phyloP scores from a whole-genome alignment of 2,888 invertebrate species.

The Stenodera caucasica region DNA sequence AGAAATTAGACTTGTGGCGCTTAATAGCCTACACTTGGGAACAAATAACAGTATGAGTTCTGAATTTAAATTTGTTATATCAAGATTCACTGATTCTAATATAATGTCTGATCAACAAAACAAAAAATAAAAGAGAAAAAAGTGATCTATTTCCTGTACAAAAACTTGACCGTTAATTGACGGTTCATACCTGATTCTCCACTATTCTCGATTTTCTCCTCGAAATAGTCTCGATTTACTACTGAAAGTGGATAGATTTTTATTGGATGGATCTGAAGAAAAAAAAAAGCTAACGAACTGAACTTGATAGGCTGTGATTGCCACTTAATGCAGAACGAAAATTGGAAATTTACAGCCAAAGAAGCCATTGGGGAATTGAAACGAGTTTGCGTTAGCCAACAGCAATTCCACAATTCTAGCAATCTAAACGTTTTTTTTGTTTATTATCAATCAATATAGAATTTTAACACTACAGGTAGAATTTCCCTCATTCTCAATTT shows the following conservation, averaged over 20 bases:
- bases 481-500: no score
- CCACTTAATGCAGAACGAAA: constrained; percentile 3
- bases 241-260: neutral
- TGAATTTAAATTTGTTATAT: constrained; percentile 27
- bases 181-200: constrained; percentile 24
- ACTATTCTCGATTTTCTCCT: constrained; percentile 13
- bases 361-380: neutral
- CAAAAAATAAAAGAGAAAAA: no score
- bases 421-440: neutral
- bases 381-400: neutral
- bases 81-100: constrained; percentile 18
- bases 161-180: constrained; percentile 21
- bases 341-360: constrained; percentile 3
- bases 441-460: neutral
- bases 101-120: no score
- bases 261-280: neutral
- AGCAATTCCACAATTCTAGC: neutral
- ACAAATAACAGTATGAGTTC: constrained; percentile 29
- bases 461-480: neutral
- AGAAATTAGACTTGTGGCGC: constrained; percentile 34
- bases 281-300: neutral
- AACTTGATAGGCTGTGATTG: constrained; percentile 3
- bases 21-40: constrained; percentile 27
- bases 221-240: constrained; percentile 3
- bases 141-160: no score